Evolutionary conservation across 1,140 invertebrate genomes (phyloP), one percentile per base, ranked within the genome.

Genomic region (Sinonovacula constricta): DNA sequence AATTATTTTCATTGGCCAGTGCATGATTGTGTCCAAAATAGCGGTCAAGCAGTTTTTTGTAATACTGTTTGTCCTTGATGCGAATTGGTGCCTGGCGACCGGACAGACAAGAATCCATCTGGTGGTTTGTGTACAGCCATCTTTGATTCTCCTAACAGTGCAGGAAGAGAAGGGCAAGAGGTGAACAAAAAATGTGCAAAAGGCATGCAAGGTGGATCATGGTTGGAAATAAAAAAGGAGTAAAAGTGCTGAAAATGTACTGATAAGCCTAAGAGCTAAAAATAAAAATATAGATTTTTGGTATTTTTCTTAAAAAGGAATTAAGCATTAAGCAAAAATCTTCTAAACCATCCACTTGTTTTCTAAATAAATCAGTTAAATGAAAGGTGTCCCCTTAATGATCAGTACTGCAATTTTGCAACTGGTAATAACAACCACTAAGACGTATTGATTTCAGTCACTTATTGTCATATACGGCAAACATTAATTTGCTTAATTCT

Each of bases 1-100:
- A 59, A 66, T 67, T 77, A 63, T 56, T 79, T n/a, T 88, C 85
- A 72, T 86, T 86, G 36, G 85, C 80, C 30, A 89, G 74, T 62
- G 83, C 85, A 79, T 88, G 86, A 81, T 89, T 88, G 57, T 84
- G 76, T 53, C 88, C 88, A 80, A 88, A 89, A 67, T 89, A 89
- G 28, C 86, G 81, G 75, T 89, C 88, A 80, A 89, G 76, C 18
- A 89, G 85, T 39, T 83, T 86, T 86, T 88, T 87, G 77, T 89
- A 89, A 81, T 89, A 89, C 72, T 85, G 81, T 66, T 80, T 78
- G 72, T 89, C 88, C 80, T 89, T 89, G 18, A 86, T 82, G 66
- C 86, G 80, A 53, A 87, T 83, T 22, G 81, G 80, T 33, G 83
- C 84, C 53, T 75, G 80, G 24, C 79, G 76, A 36, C 85, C 83